Evolutionary conservation across 2,888 invertebrate genomes (phyloP).

Genomic region (Perdita meconis): DNA sequence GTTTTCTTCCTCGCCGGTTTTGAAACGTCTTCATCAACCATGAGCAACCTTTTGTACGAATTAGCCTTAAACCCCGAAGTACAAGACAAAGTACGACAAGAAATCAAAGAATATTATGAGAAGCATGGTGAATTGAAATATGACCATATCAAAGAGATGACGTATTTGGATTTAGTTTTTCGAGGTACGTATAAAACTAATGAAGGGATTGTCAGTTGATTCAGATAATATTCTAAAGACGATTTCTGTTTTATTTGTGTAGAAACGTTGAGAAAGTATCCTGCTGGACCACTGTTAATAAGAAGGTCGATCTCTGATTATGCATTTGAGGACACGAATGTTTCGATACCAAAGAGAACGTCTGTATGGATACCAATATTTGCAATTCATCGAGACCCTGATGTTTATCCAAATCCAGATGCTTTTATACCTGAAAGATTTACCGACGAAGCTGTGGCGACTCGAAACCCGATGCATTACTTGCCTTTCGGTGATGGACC

Average conservation of each 20-base stretch:
- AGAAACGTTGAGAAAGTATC: slow-evolving; percentile 85
- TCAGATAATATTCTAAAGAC: too few species aligned
- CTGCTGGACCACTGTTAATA: slow-evolving; percentile 80
- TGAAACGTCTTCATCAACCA: slow-evolving; percentile 74
- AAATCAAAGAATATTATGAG: slow-evolving; percentile 63
- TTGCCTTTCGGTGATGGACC: slow-evolving; percentile 80
- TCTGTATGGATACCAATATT: slow-evolving; percentile 70
- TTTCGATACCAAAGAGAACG: slow-evolving; percentile 69
- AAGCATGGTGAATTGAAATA: slow-evolving; percentile 80
- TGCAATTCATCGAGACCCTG: slow-evolving; percentile 72
- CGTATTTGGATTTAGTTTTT: slow-evolving; percentile 83
- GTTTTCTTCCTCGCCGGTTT: slow-evolving; percentile 76
- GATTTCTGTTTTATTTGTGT: background rate
- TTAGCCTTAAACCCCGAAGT: slow-evolving; percentile 71
- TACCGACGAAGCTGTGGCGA: slow-evolving; percentile 63
- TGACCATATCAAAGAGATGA: slow-evolving; percentile 82
- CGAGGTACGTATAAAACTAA: slow-evolving; percentile 71
- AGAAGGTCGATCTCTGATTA: slow-evolving; percentile 74
- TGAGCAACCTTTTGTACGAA: slow-evolving; percentile 74
- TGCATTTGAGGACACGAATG: slow-evolving; percentile 68
- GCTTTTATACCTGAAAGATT: slow-evolving; percentile 78
- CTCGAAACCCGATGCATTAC: slow-evolving; percentile 72
- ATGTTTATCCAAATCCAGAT: slow-evolving; percentile 75
- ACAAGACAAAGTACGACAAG: slow-evolving; percentile 69
- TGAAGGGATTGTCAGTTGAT: background rate